Conservation (phyloP, 1,140 invertebrate species). For the Bemisia tabaci region DNA sequence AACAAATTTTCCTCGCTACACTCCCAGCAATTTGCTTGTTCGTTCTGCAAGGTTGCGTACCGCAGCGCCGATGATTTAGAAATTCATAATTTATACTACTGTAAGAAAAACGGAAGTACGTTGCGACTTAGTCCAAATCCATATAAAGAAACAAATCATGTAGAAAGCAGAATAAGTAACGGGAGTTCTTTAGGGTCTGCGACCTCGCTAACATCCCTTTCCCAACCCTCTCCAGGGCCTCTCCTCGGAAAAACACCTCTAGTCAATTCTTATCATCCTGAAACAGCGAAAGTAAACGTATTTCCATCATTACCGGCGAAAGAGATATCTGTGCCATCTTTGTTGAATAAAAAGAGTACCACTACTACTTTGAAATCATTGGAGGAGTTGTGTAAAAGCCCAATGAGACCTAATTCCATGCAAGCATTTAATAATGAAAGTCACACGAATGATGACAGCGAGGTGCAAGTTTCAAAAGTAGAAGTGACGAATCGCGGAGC, state of each 20-base stretch:
- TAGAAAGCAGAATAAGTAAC: neutral
- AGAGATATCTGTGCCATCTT: neutral
- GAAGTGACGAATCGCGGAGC: neutral
- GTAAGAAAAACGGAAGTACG: constrained; percentile 33
- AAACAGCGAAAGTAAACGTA: constrained; percentile 2
- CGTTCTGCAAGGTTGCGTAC: constrained; percentile 47
- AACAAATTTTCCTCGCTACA: neutral
- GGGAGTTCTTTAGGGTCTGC: neutral
- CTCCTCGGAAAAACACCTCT: constrained; percentile 60
- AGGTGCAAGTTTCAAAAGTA: neutral
- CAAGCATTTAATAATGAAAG: constrained; percentile 30
- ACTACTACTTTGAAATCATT: constrained; percentile 36
- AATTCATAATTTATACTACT: constrained; percentile 51
- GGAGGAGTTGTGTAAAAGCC: constrained; percentile 39
- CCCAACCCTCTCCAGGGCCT: constrained; percentile 48
- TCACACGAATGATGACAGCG: neutral
- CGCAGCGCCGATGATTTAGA: constrained; percentile 52
- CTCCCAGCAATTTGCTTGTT: constrained; percentile 33
- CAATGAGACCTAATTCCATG: constrained; percentile 37
- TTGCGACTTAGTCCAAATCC: constrained; percentile 12
- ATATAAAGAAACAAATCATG: neutral
- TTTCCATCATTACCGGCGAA: neutral
- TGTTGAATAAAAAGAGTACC: neutral
- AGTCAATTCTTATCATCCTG: constrained; percentile 38
- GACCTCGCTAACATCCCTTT: neutral